Base-by-base conservation (phyloP, 2,888 invertebrate genomes). In the Acrobasis consociella region DNA sequence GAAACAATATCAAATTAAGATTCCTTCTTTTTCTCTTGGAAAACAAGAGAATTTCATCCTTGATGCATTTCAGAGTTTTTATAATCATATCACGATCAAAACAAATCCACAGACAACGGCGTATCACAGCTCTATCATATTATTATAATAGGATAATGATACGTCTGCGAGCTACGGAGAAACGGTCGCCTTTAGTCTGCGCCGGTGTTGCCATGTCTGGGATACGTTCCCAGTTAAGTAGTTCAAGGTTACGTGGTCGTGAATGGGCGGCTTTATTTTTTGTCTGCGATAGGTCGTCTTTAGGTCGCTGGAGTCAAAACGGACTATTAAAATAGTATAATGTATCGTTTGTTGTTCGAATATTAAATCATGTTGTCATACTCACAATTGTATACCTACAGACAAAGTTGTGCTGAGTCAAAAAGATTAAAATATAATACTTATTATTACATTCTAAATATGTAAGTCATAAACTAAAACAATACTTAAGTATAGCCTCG, bases 141-240 rank as follows among this genome's bases (percentile, higher is more conserved):
- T 86, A 86, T 81, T 81, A 85, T 89, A 90, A 90, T 89, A 82
- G 85, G 86, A 85, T 91, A 91, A 91, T 92, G 78, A 91, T 82
- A 89, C 80, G 88, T 89, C 88, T 89, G 83, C 85, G 80, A 84
- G 85, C 80, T 85, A 82, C 82, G 76, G 77, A 78, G 83, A 85
- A 86, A 75, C 76, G 73, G 74, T 69, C 77, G 67, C 77, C 74
- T 87, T 87, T 88, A 77, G 89, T 84, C 73, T 72, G 68, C 72
- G 68, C 69, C 78, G 71, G 80, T 85, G 85, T 84, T 85, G 83
- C 86, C 86, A 83, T 81, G 80, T 76, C 77, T 77, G 73, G 73
- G 74, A 87, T 82, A 82, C 72, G 82, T 80, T 86, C 86, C 87
- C 77, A 81, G 82, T 83, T 77, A 91, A 89, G 89, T 92, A 91